Evolutionary conservation across 2,113 vertebrate species (phyloP).

Genomic region (Zingel zingel): DNA sequence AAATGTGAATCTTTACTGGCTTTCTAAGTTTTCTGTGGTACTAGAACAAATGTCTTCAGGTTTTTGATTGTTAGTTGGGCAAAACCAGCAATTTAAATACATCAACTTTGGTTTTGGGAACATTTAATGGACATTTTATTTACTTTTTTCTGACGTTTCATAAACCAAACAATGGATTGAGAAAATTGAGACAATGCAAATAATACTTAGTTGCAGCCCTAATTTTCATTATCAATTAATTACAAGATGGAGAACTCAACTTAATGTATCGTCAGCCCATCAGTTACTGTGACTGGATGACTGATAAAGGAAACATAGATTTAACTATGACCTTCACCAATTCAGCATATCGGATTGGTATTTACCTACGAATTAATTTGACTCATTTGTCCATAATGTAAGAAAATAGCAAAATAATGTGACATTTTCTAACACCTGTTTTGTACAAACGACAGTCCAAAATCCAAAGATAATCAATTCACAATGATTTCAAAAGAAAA

Average conservation of each 20-base stretch:
- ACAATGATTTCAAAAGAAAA: background rate
- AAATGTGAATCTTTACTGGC: background rate
- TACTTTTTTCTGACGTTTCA: background rate
- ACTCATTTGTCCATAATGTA: background rate
- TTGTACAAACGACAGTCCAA: background rate
- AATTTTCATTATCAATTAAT: background rate
- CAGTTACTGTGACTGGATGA: background rate
- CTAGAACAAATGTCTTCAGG: background rate
- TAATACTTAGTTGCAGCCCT: background rate
- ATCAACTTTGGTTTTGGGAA: background rate
- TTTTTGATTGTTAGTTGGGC: background rate
- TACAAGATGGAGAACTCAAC: background rate
- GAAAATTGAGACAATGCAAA: background rate
- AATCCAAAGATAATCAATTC: background rate
- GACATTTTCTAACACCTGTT: background rate
- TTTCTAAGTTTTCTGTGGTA: background rate
- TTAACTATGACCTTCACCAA: no score
- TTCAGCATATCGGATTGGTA: background rate
- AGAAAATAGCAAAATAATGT: background rate
- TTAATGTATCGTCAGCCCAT: background rate
- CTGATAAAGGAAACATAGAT: background rate
- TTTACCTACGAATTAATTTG: background rate
- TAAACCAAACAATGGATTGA: background rate
- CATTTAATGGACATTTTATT: background rate
- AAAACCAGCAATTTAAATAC: background rate